Conservation (phyloP, 53 echinoderm and acorn worm species). For the Crossaster papposus region DNA sequence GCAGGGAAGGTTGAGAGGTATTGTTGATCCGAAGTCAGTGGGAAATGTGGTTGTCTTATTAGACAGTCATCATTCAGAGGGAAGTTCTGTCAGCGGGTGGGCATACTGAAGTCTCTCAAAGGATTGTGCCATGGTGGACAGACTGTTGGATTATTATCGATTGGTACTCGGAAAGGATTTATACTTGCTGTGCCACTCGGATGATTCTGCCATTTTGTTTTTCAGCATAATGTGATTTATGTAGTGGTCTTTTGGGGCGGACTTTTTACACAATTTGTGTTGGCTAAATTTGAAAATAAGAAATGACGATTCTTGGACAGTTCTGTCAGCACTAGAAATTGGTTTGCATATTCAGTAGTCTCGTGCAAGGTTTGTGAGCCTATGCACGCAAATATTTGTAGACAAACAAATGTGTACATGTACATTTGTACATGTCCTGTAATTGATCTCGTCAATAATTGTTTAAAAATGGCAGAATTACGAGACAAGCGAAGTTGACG, state of each 20-base stretch:
- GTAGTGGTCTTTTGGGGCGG: neutral
- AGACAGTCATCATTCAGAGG: neutral
- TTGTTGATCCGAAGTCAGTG: constrained; percentile 3
- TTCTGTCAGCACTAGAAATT: neutral
- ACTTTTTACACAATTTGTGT: neutral
- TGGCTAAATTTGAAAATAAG: neutral
- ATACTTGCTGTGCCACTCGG: neutral
- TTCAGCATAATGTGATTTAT: neutral
- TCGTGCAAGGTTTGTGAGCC: neutral
- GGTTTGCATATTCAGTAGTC: neutral
- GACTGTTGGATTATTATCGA: neutral
- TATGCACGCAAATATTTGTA: neutral
- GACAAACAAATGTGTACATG: neutral
- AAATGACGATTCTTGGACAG: too few relatives aligned
- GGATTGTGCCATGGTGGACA: neutral
- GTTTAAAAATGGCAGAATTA: constrained; percentile 41
- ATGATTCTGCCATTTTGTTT: neutral
- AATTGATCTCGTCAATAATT: too few relatives aligned
- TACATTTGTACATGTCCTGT: neutral
- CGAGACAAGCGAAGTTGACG: neutral
- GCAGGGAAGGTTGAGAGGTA: neutral
- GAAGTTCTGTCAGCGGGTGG: neutral
- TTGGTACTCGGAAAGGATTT: neutral
- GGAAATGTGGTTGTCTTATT: constrained; percentile 16
- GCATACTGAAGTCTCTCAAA: neutral